phyloP scores from a whole-genome alignment of 2,888 invertebrate species.

The Tribolium freemani region DNA sequence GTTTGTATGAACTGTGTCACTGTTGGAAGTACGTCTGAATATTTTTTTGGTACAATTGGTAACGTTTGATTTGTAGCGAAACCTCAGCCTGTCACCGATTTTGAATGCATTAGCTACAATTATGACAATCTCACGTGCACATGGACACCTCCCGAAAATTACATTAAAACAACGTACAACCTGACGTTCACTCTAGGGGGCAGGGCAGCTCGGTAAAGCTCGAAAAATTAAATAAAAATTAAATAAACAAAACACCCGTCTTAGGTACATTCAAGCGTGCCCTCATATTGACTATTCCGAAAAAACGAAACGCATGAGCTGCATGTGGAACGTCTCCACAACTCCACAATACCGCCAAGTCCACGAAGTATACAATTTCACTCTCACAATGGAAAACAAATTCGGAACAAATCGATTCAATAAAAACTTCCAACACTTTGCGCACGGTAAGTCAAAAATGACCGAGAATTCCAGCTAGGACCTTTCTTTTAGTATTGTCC shows the following conservation, averaged over 20 bases:
- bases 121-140: constrained; percentile 82
- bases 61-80: constrained; percentile 66
- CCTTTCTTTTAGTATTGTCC: constrained; percentile 61
- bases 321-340: constrained; percentile 70
- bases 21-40: constrained; percentile 71
- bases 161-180: constrained; percentile 72
- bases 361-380: constrained; percentile 72
- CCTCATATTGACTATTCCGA: background rate
- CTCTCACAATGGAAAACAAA: constrained; percentile 73
- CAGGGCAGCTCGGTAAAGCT: constrained; percentile 62
- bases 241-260: background rate
- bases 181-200: constrained; percentile 67
- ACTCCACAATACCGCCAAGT: constrained; percentile 72
- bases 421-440: constrained; percentile 74
- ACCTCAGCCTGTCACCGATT: constrained; percentile 77
- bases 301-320: constrained; percentile 57
- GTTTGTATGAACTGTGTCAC: constrained; percentile 73
- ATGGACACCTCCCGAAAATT: constrained; percentile 76
- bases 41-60: constrained; percentile 17
- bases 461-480: background rate
- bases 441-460: constrained; percentile 64
- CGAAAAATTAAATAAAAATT: background rate
- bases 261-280: background rate
- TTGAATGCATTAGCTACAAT: constrained; percentile 81
- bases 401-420: constrained; percentile 72